Evolutionary conservation across 2,797 vertebrate species (phyloP).

Genomic region (Muscicapa striata): DNA sequence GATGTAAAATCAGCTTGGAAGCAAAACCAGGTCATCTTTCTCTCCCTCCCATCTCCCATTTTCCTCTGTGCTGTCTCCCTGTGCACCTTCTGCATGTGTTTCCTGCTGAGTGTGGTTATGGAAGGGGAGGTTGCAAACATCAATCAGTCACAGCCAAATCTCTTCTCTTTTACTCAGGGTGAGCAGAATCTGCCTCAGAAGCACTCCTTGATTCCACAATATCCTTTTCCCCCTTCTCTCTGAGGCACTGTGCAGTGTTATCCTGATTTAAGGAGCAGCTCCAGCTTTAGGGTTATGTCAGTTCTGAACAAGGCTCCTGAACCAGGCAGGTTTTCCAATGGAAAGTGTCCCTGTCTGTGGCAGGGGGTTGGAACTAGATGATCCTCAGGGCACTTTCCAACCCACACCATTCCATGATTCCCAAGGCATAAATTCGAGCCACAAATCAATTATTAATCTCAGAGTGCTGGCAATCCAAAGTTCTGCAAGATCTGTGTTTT

Average conservation of each 20-base stretch:
- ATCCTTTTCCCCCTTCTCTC: accelerated
- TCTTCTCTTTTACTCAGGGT: neutral
- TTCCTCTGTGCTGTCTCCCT: neutral
- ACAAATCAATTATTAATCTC: neutral
- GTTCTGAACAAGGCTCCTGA: neutral
- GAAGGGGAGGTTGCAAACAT: neutral
- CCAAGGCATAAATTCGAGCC: accelerated
- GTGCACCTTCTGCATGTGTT: neutral
- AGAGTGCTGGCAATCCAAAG: neutral
- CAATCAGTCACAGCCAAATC: accelerated
- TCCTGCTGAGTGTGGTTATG: neutral
- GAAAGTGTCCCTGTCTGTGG: neutral
- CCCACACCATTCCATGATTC: neutral
- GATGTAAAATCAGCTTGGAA: conserved; percentile 33
- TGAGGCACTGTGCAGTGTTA: too few species aligned
- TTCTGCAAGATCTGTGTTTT: neutral
- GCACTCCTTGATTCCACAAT: neutral
- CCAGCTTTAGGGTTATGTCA: neutral
- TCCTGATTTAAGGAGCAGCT: neutral
- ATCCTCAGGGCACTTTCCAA: neutral
- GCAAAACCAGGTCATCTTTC: conserved; percentile 24
- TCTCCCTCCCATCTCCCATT: neutral
- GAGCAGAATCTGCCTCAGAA: neutral
- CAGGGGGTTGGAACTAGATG: accelerated
- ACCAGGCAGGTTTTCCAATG: neutral